Conservation (phyloP, 1,140 invertebrate species). For the Eufriesea mexicana region DNA sequence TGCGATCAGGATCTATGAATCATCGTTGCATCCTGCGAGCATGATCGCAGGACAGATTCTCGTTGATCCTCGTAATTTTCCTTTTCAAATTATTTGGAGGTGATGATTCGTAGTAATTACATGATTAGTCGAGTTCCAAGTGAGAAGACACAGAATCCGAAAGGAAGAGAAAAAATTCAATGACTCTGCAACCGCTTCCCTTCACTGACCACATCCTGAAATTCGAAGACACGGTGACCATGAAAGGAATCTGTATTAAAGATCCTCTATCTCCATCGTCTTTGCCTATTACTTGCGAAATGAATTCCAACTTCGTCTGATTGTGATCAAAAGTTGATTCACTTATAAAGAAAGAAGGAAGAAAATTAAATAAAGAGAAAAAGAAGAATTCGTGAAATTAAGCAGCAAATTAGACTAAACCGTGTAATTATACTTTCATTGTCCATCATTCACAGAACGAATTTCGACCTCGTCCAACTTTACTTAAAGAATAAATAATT, state of each 20-base stretch:
- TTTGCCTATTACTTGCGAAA: not conserved
- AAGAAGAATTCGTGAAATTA: no score
- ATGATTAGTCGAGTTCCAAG: not conserved
- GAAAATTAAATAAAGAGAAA: no score
- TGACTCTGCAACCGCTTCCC: not conserved
- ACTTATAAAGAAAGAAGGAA: no score
- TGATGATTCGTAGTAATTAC: not conserved
- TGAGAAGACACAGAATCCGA: not conserved
- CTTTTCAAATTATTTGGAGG: not conserved
- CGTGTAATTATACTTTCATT: not conserved
- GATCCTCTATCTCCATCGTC: not conserved
- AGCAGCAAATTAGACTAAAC: no score
- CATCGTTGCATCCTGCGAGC: not conserved
- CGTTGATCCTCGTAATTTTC: not conserved
- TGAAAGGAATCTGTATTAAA: no score
- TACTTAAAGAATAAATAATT: not conserved
- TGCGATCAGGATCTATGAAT: not conserved
- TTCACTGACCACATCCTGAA: not conserved
- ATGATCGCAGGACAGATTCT: not conserved
- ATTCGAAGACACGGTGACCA: not conserved
- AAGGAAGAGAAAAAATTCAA: not conserved
- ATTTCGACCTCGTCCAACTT: not conserved
- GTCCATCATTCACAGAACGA: not conserved
- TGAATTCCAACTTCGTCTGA: no score
- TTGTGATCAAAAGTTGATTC: no score